These are phyloP conservation scores for Prietella phreatophila DNA, from an alignment of 2,113 vertebrate species.

Conservation along the genomic window DNA sequence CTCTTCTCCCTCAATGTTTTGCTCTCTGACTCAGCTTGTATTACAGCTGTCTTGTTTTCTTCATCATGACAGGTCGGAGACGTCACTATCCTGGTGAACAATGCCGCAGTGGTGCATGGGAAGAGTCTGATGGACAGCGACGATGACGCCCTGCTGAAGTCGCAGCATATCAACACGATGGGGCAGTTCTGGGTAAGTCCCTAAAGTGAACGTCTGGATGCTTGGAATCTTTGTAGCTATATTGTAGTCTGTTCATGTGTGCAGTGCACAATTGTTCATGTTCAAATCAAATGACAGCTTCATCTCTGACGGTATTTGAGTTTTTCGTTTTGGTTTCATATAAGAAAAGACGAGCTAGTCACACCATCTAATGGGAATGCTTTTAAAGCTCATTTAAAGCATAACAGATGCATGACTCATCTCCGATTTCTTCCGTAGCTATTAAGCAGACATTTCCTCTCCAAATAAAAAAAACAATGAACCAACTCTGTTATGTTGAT, in stretches of 20 bases:
- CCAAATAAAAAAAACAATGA: not conserved
- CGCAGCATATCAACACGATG: slow-evolving; percentile 94
- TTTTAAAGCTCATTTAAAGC: not conserved
- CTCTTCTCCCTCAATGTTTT: no score
- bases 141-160: slow-evolving; percentile 92
- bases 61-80: slow-evolving; percentile 84
- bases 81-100: slow-evolving; percentile 96
- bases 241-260: not conserved
- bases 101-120: slow-evolving; percentile 94
- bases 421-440: not conserved
- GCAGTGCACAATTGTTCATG: no score
- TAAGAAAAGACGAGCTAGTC: not conserved
- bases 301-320: not conserved
- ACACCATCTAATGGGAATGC: not conserved
- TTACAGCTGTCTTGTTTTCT: slow-evolving; percentile 16
- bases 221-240: not conserved
- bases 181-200: slow-evolving; percentile 95
- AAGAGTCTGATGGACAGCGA: slow-evolving; percentile 94
- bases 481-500: not conserved
- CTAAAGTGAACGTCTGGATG: not conserved
- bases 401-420: not conserved
- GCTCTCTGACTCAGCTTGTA: no score
- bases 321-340: not conserved
- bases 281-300: not conserved
- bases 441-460: not conserved